Evolutionary conservation across 1,140 invertebrate genomes (phyloP), one percentile per base, ranked within the genome.

Genomic region (Mya arenaria): DNA sequence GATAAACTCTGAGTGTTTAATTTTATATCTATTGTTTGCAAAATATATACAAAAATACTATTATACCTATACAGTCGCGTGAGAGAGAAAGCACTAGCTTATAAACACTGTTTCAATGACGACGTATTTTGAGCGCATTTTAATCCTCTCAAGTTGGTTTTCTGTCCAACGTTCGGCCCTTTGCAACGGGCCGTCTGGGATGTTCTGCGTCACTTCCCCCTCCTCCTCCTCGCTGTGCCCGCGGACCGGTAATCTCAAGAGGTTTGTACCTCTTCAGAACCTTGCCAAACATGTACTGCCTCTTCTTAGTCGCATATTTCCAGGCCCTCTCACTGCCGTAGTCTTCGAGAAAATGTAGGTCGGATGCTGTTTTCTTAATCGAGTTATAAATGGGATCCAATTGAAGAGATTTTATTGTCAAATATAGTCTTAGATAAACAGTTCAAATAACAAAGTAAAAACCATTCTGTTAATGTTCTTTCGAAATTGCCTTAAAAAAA

Each of bases 241-340:
- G 2, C 15, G n/a, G 4, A 8, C 36, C n/a, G 8, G 25, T 62
- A 32, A 62, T 25, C 19, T 62, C 63, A 6, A 37, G 34, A 8
- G 63, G 63, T 8, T 66, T 6, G 37, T 66, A 66, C n/a, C 8
- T 36, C 3, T 41, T 66, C 63, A 66, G 32, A 37, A 66, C 25
- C 63, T 66, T 66, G 10, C 41, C 6, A 66, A 66, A 39, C 32
- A 66, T 25, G n/a, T 66, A 66, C 25, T 66, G 36, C 23, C 10
- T 36, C 3, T n/a, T 39, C 10, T 36, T 66, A n/a, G 34, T 23
- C 15, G 63, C 63, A 37, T 37, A 66, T 30, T 63, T 8, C 60
- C 60, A 63, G 5, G 25, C 60, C 30, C 36, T 34, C 6, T 63
- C 25, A 36, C 60, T 32, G 3, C n/a, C 63, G 34, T 37, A 66